Evolutionary conservation across 2,797 vertebrate species (phyloP), one percentile per base, ranked within the genome.

Genomic region (Bovichtus variegatus): DNA sequence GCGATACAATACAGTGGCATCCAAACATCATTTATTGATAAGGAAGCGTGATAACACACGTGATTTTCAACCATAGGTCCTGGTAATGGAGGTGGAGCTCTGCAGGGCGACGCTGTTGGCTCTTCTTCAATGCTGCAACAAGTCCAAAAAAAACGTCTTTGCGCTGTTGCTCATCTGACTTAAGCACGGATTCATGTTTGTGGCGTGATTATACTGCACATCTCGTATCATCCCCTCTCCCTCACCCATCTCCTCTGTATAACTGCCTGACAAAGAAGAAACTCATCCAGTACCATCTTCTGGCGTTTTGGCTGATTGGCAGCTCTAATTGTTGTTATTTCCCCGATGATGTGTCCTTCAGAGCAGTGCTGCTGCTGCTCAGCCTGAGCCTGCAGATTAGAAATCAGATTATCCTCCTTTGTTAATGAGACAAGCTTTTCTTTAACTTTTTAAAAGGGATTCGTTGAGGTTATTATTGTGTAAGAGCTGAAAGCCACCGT

Each of bases 251-350:
- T 27, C 9, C 46, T 64, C 74, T 50, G 53, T 78, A 58, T 59
- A 71, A 57, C 74, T 29, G 18, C 62, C 62, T 19, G 11, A 46
- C 21, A 4, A 69, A 74, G 82, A 71, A 83, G 36, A 79, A 81
- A 75, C 78, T 73, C 71, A 79, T 83, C 67, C 74, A 70, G 73
- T 82, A 74, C 38, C 73, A 62, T 84, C 79, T 76, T 88, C 74
- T 90, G 84, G 83, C 90, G 81, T 87, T 89, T 75, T 82, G 62
- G 41, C 38, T 92, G 91, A 94, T 71, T 90, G 92, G 87, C 91
- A 92, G 86, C 83, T 92, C 78, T 92, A 92, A 93, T 93, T 91
- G 88, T 87, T 89, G 81, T 89, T 85, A 82, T 89, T 86, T 83
- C 85, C 83, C 78, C 27, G 7, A 75, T 34, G 65, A 81, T 65